phyloP scores from a whole-genome alignment of 2,113 vertebrate species.

The Bubo blakistoni region DNA sequence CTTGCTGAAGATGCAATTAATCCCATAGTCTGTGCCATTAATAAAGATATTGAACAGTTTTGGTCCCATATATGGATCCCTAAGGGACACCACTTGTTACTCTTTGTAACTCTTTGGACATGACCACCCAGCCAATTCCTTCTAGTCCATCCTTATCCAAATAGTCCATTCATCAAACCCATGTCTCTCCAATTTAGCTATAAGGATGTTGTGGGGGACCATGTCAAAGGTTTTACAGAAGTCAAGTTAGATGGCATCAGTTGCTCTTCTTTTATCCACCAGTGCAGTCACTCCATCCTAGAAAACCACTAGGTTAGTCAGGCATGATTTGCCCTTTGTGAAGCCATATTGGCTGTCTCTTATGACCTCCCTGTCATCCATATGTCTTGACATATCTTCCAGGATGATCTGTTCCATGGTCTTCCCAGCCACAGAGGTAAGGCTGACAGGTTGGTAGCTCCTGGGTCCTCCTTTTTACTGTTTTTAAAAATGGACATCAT shows the following conservation, averaged over 20 bases:
- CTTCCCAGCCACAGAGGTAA: background rate
- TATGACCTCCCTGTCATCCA: background rate
- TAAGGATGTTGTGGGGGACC: background rate
- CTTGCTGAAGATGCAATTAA: background rate
- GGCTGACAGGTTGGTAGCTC: background rate
- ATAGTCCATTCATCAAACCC: background rate
- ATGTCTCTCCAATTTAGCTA: background rate
- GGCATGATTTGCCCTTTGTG: background rate
- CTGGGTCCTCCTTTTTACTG: no score
- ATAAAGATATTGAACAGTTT: background rate
- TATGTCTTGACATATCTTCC: background rate
- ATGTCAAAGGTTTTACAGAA: background rate
- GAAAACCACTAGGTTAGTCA: background rate
- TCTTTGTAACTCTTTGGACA: background rate
- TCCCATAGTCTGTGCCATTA: background rate
- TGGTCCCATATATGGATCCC: background rate
- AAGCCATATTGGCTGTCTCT: background rate
- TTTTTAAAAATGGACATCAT: background rate
- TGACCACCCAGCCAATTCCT: background rate
- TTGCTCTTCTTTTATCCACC: background rate
- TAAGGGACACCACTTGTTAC: background rate
- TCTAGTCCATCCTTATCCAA: background rate
- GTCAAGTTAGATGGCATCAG: background rate
- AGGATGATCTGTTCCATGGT: background rate
- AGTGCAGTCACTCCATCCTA: background rate